Evolutionary conservation across 1,140 invertebrate species (phyloP).

Genomic region (Heliconius himera): DNA sequence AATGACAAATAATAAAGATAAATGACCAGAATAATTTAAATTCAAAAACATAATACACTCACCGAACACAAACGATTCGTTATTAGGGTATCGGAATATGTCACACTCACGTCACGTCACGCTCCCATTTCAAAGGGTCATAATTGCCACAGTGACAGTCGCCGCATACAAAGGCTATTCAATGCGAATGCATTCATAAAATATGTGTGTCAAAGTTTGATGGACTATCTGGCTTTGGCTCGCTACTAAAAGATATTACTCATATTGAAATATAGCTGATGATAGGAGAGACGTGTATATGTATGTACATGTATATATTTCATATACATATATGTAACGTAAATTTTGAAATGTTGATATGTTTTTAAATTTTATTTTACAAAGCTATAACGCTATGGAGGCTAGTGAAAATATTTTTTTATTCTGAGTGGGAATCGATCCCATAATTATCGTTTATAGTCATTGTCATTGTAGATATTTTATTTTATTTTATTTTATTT

Average conservation of each 20-base stretch:
- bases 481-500: too few species aligned
- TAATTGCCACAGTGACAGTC: conserved; percentile 24
- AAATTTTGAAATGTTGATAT: not conserved
- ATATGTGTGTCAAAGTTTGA: conserved; percentile 30
- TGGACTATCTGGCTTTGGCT: conserved; percentile 17
- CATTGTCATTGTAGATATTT: too few species aligned
- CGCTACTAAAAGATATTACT: conserved; percentile 13
- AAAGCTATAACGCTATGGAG: too few species aligned
- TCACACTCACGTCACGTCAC: conserved; percentile 10
- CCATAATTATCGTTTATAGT: too few species aligned
- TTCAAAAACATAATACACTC: too few species aligned
- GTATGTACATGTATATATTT: too few species aligned
- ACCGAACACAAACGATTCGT: conserved; percentile 2
- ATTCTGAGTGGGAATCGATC: too few species aligned
- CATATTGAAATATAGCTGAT: conserved; percentile 12
- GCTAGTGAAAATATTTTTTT: too few species aligned
- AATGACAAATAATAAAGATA: too few species aligned
- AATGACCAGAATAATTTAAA: too few species aligned
- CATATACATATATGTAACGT: not conserved
- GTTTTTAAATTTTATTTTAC: not conserved
- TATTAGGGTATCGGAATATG: conserved; percentile 25
- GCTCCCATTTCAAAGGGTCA: conserved; percentile 25
- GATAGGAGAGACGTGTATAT: not conserved
- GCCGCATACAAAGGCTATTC: conserved; percentile 25
- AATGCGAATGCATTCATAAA: conserved; percentile 26